Evolutionary conservation across 2,888 invertebrate genomes (phyloP).

Genomic region (Eretmocerus hayati): DNA sequence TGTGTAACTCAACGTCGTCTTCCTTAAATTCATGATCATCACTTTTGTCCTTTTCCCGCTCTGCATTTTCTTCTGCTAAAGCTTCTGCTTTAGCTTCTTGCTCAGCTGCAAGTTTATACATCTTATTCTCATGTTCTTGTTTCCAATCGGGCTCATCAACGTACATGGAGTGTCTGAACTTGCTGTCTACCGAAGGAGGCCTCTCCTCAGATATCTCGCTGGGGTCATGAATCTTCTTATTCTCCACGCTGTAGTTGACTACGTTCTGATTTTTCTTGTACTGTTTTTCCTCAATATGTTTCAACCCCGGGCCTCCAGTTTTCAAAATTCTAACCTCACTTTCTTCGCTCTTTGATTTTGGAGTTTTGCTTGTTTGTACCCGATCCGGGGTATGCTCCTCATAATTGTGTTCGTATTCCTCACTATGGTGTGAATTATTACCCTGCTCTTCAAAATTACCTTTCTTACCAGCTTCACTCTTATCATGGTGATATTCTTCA

Average conservation of each 20-base stretch:
- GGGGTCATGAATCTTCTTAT: slow-evolving; percentile 27
- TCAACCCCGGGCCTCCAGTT: not conserved
- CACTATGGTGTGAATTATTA: slow-evolving; percentile 1
- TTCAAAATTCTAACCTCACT: too few species aligned
- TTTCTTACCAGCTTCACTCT: not conserved
- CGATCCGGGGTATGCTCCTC: slow-evolving; percentile 9
- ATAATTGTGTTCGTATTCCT: slow-evolving; percentile 9
- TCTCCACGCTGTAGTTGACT: slow-evolving; percentile 30
- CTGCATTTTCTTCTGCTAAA: slow-evolving; percentile 26
- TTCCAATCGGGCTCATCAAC: slow-evolving; percentile 30
- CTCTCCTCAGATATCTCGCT: slow-evolving; percentile 26
- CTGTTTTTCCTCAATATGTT: too few species aligned
- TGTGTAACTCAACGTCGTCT: slow-evolving; percentile 11
- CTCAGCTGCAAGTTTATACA: slow-evolving; percentile 26
- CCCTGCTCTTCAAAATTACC: slow-evolving; percentile 9
- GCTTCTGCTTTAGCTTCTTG: slow-evolving; percentile 28
- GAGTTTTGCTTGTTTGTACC: slow-evolving; percentile 2
- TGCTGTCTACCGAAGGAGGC: slow-evolving; percentile 6
- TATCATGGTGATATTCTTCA: slow-evolving; percentile 2
- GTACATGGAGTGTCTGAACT: slow-evolving; percentile 19
- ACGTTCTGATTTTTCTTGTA: slow-evolving; percentile 28
- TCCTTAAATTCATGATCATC: slow-evolving; percentile 7
- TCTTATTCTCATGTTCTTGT: slow-evolving; percentile 28
- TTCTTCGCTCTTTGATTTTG: not conserved
- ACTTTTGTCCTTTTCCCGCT: slow-evolving; percentile 20